These are phyloP conservation scores for Origma solitaria DNA, from an alignment of 2,113 vertebrate genomes.

Conservation along the genomic window DNA sequence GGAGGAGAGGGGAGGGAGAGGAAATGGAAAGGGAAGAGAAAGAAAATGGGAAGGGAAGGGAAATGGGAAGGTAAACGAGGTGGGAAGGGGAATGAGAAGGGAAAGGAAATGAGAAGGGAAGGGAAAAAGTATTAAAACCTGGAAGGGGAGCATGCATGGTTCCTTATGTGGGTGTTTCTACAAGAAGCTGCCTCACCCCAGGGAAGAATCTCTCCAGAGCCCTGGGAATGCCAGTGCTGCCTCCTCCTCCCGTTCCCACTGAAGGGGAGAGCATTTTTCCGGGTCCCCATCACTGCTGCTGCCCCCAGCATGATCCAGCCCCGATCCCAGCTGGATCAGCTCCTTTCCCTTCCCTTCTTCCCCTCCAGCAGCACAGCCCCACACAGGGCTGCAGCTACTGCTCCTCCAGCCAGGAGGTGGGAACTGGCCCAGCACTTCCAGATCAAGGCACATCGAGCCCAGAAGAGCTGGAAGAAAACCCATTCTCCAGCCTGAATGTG, in stretches of 20 bases:
- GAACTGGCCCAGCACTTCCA: background rate
- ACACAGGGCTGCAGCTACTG: background rate
- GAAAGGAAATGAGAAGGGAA: background rate
- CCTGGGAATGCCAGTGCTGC: background rate
- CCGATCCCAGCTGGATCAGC: background rate
- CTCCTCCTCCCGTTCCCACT: background rate
- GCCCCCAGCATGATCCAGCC: background rate
- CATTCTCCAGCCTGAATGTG: background rate
- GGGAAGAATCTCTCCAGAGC: background rate
- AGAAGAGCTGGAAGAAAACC: background rate
- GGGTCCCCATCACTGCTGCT: accelerated
- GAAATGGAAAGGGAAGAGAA: background rate
- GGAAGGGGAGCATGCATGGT: background rate
- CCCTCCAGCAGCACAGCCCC: background rate
- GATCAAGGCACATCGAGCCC: background rate
- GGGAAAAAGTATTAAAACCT: background rate
- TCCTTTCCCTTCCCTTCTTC: background rate
- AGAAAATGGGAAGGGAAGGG: background rate
- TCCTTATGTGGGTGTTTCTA: background rate
- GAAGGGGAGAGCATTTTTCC: background rate
- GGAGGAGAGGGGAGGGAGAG: background rate
- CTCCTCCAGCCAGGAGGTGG: accelerated
- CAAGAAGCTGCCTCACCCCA: background rate
- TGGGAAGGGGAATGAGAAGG: background rate
- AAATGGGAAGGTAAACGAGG: background rate